A percentile compares a stretch with the other conserved stretches of the same genome.
These are phyloP conservation scores for Polymixis lichenea DNA, from an alignment of 2,888 invertebrate species.

Conservation along the genomic window DNA sequence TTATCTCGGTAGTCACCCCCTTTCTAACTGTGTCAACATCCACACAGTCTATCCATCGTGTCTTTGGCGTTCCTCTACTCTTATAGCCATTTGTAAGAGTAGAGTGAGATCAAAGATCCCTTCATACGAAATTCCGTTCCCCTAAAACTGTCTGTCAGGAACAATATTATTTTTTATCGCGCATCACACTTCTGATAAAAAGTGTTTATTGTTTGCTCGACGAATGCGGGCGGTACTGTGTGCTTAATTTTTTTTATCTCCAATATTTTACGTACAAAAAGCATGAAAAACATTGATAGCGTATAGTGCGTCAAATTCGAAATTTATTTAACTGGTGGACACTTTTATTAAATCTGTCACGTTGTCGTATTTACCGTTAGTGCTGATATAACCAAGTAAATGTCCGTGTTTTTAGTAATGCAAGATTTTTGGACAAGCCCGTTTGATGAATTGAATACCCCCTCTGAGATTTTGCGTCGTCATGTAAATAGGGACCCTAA, in stretches of 20 bases:
- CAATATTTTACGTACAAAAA: slow-evolving; percentile 68
- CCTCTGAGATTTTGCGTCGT: slow-evolving; percentile 53
- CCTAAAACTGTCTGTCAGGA: slow-evolving; percentile 31
- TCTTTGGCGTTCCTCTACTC: too few relatives aligned
- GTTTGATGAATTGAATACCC: slow-evolving; percentile 57
- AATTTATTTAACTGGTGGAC: slow-evolving; percentile 55
- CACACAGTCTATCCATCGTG: too few relatives aligned
- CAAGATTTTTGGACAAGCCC: slow-evolving; percentile 36
- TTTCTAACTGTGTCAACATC: too few relatives aligned
- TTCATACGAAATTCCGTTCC: neutral
- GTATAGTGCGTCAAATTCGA: slow-evolving; percentile 58
- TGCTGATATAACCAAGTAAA: neutral
- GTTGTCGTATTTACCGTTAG: neutral
- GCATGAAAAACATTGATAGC: slow-evolving; percentile 72
- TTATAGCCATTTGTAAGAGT: too few relatives aligned
- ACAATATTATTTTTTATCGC: slow-evolving; percentile 48
- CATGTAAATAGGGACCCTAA: slow-evolving; percentile 64
- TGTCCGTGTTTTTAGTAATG: slow-evolving; percentile 21
- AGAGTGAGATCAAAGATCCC: too few relatives aligned
- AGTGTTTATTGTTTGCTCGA: slow-evolving; percentile 69
- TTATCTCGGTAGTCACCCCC: too few relatives aligned
- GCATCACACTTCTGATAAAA: slow-evolving; percentile 64
- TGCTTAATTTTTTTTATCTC: slow-evolving; percentile 68
- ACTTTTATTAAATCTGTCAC: slow-evolving; percentile 62
- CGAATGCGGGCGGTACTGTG: slow-evolving; percentile 71